Base-by-base conservation (phyloP, 2,888 invertebrate species). In the Melanargia galathea region DNA sequence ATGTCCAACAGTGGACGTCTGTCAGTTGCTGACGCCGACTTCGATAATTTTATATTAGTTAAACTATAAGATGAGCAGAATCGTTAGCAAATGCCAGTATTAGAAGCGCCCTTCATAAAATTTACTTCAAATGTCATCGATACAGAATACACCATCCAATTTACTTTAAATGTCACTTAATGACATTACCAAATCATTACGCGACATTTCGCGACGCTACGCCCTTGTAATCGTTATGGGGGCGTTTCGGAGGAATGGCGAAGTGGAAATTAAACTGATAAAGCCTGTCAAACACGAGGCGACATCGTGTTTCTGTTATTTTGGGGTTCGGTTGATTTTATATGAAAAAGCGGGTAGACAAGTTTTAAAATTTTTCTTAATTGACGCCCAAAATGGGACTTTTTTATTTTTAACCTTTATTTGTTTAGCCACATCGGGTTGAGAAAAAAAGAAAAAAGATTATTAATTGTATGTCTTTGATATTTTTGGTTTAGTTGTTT, bases 141-240 rank as follows among this genome's bases (percentile, higher is more conserved):
- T 57, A 46, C 45, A 16, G 20, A 45, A 30, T 22, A 30, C 45
- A 8, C 62, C 60, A 56, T 65, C 59, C 63, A 64, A 68, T 67
- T 69, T 59, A 59, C 61, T 63, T 33, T 60, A 62, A 70, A 60
- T 63, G 66, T 60, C 64, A 57, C 26, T 45, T 61, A 61, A 64
- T 54, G 64, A 61, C 69, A 65, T 68, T 63, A 58, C 63, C 33
- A 60, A 70, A 71, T 68, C 62, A 68, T 69, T 69, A 70, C 58
- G 59, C 66, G 40, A 65, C 64, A 69, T 70, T 56, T 57, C 57
- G 57, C 57, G 30, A 18, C 18, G 45, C 16, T 13, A n/a, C 43
- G 13, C 56, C 45, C 57, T 20, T 46, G 45, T 46, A 45, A 46
- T 45, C 18, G 57, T 57, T 46, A 57, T n/a, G 45, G 33, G 56